Conservation (phyloP, 2,797 vertebrate species). For the Chromis chromis region DNA sequence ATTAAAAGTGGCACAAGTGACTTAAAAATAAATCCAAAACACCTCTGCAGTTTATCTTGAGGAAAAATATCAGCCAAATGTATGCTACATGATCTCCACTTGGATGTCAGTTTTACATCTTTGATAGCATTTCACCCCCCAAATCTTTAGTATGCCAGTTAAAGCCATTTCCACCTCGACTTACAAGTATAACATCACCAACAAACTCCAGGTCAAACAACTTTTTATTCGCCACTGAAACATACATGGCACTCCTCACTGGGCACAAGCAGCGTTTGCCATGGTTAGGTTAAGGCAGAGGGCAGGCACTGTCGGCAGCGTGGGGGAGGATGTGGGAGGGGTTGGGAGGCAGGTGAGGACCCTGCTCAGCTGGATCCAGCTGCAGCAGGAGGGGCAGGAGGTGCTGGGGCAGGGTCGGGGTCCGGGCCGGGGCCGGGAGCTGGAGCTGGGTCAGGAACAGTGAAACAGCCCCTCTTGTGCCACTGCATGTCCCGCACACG, state of each 20-base stretch:
- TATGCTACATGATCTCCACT: constrained; percentile 31
- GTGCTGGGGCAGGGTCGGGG: constrained; percentile 79
- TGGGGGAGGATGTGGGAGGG: constrained; percentile 20
- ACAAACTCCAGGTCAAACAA: constrained; percentile 71
- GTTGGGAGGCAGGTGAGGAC: constrained; percentile 18
- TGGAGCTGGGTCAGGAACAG: constrained; percentile 63
- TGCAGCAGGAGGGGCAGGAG: constrained; percentile 73
- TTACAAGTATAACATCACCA: constrained; percentile 62
- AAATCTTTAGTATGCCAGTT: constrained; percentile 31
- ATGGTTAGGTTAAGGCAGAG: constrained; percentile 64
- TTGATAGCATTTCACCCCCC: background rate
- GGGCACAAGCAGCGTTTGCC: constrained; percentile 68
- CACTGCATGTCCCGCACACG: constrained; percentile 94
- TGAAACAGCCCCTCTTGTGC: constrained; percentile 91
- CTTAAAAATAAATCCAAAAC: constrained; percentile 29
- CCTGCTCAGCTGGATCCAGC: constrained; percentile 87
- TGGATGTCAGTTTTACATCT: constrained; percentile 28
- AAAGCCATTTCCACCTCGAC: constrained; percentile 27
- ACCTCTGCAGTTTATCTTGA: constrained; percentile 31
- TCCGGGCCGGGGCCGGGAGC: constrained; percentile 58
- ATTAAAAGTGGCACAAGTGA: constrained; percentile 27
- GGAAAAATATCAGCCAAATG: constrained; percentile 25
- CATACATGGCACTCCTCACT: constrained; percentile 72
- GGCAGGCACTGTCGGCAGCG: constrained; percentile 58
- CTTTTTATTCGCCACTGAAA: constrained; percentile 79